Evolutionary conservation across 2,797 vertebrate genomes (phyloP).

Genomic region (Etheostoma nigrum): DNA sequence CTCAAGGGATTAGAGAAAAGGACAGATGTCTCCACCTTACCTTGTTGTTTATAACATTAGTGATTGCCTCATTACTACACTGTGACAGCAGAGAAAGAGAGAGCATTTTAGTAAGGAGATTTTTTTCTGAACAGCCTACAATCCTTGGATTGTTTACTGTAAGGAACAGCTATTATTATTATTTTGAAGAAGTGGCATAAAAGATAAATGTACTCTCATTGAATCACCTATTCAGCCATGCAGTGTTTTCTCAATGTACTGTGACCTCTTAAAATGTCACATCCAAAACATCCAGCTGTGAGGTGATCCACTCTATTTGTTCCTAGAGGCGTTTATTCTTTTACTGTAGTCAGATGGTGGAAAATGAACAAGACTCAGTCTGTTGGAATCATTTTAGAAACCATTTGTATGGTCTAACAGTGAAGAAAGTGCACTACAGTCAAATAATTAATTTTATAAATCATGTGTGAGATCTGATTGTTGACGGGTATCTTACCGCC

Average conservation of each 20-base stretch:
- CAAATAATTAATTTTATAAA: conserved; percentile 15
- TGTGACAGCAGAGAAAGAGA: neutral
- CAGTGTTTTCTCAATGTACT: conserved; percentile 43
- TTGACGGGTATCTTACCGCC: conserved; percentile 12
- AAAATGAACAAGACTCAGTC: conserved; percentile 57
- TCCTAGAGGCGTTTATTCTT: conserved; percentile 51
- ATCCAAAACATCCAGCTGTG: conserved; percentile 73
- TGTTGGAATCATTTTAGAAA: conserved; percentile 54
- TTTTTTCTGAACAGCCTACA: conserved; percentile 5
- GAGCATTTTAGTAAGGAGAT: neutral
- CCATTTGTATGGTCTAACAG: neutral
- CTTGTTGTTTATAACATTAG: conserved; percentile 20
- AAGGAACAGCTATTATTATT: conserved; percentile 12
- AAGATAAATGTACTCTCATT: conserved; percentile 29
- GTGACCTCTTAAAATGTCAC: conserved; percentile 66
- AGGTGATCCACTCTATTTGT: conserved; percentile 60
- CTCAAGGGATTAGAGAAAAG: conserved; percentile 50
- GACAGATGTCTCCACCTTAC: conserved; percentile 52
- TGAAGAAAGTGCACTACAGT: conserved; percentile 8
- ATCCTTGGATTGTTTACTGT: conserved; percentile 20
- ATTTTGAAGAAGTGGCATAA: conserved; percentile 10
- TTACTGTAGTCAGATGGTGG: conserved; percentile 54
- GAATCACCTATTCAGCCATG: conserved; percentile 18
- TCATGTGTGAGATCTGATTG: conserved; percentile 4
- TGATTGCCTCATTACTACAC: conserved; percentile 14